A percentile compares a stretch with the other conserved stretches of the same genome.
phyloP scores from a whole-genome alignment of 2,888 invertebrate genomes.

The Autographa pulchrina region DNA sequence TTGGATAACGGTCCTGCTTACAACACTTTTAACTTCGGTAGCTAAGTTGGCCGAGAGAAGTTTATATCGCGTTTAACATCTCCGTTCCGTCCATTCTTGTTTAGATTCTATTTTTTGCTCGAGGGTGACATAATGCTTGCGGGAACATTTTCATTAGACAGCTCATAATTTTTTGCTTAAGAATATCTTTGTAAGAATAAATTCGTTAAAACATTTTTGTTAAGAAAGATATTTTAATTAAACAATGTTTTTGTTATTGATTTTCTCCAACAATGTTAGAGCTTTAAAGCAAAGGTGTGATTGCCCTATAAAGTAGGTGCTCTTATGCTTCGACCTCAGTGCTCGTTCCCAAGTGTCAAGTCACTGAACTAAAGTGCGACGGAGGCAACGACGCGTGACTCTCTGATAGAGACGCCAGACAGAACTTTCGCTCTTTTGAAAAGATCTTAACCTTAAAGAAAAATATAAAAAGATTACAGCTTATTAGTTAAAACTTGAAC shows the following conservation, averaged over 20 bases:
- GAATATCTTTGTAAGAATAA: slow-evolving; percentile 19
- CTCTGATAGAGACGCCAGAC: slow-evolving; percentile 69
- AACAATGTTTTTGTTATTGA: slow-evolving; percentile 35
- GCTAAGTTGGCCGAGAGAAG: slow-evolving; percentile 64
- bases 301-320: slow-evolving; percentile 62
- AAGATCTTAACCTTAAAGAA: slow-evolving; percentile 36
- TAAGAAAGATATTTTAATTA: slow-evolving; percentile 12
- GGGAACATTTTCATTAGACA: slow-evolving; percentile 35
- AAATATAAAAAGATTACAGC: slow-evolving; percentile 40
- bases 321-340: slow-evolving; percentile 54
- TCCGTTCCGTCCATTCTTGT: slow-evolving; percentile 55
- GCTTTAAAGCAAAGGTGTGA: slow-evolving; percentile 49
- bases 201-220: slow-evolving; percentile 23
- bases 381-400: slow-evolving; percentile 77
- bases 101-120: slow-evolving; percentile 53
- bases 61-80: slow-evolving; percentile 64
- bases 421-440: slow-evolving; percentile 55
- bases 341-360: slow-evolving; percentile 63
- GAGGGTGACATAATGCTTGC: slow-evolving; percentile 23
- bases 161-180: slow-evolving; percentile 23
- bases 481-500: slow-evolving; percentile 40
- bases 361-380: slow-evolving; percentile 69
- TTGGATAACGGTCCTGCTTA: slow-evolving; percentile 73
- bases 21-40: slow-evolving; percentile 74
- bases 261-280: slow-evolving; percentile 34